Base-by-base conservation (phyloP, 1,140 invertebrate species). In the Ceratina japonica region DNA sequence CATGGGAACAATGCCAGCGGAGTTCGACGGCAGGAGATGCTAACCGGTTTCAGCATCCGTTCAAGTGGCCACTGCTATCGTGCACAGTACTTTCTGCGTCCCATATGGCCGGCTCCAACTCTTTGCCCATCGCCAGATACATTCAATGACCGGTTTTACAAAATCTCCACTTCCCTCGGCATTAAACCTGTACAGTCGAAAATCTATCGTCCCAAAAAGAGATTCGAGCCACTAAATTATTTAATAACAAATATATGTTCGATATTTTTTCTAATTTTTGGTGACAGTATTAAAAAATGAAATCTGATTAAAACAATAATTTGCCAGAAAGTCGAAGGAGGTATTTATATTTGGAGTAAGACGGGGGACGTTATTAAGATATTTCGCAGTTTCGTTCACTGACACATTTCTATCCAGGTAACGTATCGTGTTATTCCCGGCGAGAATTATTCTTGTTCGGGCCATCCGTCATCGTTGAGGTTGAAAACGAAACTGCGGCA, bases 31-130 rank as follows among this genome's bases (percentile, higher is more conserved):
- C 52, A 44, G 4, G 16, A 58, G 54, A 74, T 66, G 15, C 15
- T n/a, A 72, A 72, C 75, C 68, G 75, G 75, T 71, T 77, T 18
- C 24, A 37, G 54, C 54, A 58, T 22, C 22, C 3, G 52, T 18
- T 31, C 44, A 44, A 37, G 65, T 61, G 37, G n/a, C 65, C n/a
- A 44, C 37, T 44, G 10, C 24, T 44, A 77, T 44, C 44, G 10
- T 51, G 65, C 56, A 70, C 75, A 10, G 37, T 22, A 51, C 16
- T 76, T 52, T 44, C 66, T n/a, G 83, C 58, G 27, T 81, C 82
- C 82, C 84, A 84, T 85, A 85, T 85, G 84, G 72, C 84, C 64
- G 54, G 12, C 54, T 10, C 58, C 27, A 44, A 15, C n/a, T 56
- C 24, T 63, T 44, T 51, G 49, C 16, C n/a, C 75, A 22, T n/a